Conservation (phyloP, 2,113 vertebrate species). For the Lynx canadensis region DNA sequence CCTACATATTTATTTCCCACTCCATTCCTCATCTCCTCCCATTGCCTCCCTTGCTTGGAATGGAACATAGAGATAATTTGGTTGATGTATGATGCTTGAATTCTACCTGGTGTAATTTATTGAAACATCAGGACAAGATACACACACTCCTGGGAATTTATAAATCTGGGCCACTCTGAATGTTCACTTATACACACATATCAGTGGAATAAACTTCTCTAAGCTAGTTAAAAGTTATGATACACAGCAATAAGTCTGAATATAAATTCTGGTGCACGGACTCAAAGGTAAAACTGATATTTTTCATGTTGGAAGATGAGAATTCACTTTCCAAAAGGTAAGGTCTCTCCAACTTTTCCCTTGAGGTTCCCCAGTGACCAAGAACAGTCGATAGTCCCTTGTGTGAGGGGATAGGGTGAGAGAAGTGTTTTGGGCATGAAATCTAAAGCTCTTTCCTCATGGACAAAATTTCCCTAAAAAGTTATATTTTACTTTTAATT, state of each 20-base stretch:
- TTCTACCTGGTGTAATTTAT: slow-evolving; percentile 34
- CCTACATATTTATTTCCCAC: background rate
- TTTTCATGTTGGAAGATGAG: background rate
- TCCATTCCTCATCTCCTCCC: background rate
- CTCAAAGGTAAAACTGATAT: slow-evolving; percentile 4
- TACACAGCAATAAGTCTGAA: slow-evolving; percentile 27
- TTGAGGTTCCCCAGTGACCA: background rate
- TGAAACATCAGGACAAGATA: slow-evolving; percentile 54
- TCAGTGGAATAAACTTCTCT: slow-evolving; percentile 44
- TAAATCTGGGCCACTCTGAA: slow-evolving; percentile 2
- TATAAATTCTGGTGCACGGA: slow-evolving; percentile 26
- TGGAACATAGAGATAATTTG: background rate
- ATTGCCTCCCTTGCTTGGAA: background rate
- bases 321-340: background rate
- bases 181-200: background rate
- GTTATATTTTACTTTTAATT: background rate
- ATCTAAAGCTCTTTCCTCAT: background rate
- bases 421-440: background rate
- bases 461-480: background rate
- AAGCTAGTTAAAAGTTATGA: slow-evolving; percentile 40
- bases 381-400: background rate
- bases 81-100: background rate
- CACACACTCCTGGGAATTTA: slow-evolving; percentile 9
- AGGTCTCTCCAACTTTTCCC: background rate
- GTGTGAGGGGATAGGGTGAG: background rate